phyloP scores from a whole-genome alignment of 23 tunicate genomes.

The Diplosoma virens region DNA sequence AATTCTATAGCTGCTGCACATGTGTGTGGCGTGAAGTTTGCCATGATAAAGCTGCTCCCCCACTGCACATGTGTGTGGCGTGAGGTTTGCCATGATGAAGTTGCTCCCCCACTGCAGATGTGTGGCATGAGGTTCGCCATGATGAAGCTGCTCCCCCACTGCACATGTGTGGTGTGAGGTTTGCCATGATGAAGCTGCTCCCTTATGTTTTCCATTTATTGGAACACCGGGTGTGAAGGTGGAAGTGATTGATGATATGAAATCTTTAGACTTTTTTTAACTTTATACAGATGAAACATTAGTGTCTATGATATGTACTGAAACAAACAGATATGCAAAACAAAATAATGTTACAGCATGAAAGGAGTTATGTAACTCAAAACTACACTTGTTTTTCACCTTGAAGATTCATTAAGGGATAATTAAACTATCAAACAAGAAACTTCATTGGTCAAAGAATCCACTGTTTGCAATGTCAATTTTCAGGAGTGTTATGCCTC shows the following conservation, averaged over 20 bases:
- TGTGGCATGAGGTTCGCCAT: background rate
- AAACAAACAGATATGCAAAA: background rate
- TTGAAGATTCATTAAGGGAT: background rate
- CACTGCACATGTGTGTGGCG: background rate
- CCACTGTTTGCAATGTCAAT: background rate
- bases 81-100: background rate
- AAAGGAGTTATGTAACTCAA: background rate
- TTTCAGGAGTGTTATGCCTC: background rate
- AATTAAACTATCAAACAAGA: background rate
- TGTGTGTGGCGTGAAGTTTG: background rate
- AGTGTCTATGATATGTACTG: background rate
- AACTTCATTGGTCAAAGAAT: background rate
- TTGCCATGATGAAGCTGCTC: background rate
- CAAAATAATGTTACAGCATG: background rate
- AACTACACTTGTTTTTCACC: background rate
- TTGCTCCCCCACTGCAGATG: no score
- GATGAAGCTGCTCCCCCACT: background rate
- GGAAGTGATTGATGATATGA: background rate
- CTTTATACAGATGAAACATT: background rate
- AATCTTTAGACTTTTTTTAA: background rate
- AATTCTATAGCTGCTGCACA: background rate
- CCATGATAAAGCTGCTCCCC: background rate
- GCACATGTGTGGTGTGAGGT: background rate
- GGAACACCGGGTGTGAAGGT: background rate
- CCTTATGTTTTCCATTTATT: background rate